phyloP scores from a whole-genome alignment of 2,113 vertebrate species.

The Sporophila hypoxantha region DNA sequence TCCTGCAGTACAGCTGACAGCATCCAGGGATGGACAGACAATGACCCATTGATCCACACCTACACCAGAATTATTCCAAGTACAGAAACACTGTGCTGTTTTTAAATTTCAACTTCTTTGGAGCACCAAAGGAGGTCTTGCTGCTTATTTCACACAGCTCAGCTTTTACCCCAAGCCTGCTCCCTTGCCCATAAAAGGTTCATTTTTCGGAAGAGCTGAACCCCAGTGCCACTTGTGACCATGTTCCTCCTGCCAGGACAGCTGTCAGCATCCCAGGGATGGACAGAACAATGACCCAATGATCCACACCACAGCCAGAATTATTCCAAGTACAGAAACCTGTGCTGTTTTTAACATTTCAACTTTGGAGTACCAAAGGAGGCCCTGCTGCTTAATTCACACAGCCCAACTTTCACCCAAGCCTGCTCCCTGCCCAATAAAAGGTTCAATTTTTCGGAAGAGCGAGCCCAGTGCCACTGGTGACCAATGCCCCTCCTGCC shows the following conservation, averaged over 20 bases:
- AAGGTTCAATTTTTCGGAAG: background rate
- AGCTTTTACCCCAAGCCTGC: background rate
- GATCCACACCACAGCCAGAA: background rate
- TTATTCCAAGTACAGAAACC: background rate
- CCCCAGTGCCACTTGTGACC: background rate
- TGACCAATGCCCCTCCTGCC: background rate
- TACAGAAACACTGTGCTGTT: background rate
- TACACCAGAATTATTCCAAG: background rate
- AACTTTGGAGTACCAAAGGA: background rate
- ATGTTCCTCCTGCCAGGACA: background rate
- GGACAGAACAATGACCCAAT: background rate
- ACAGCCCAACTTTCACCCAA: background rate
- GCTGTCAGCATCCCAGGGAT: background rate
- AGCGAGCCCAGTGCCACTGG: background rate
- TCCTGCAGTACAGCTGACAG: background rate
- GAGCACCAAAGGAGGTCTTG: background rate
- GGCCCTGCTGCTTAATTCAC: background rate
- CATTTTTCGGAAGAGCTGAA: background rate
- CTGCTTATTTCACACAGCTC: background rate
- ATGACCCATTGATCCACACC: rapidly evolving
- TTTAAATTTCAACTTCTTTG: background rate
- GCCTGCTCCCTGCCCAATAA: background rate
- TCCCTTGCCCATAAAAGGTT: background rate
- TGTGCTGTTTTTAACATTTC: background rate
- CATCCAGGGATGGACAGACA: background rate